A percentile compares a stretch with the other conserved stretches of the same genome.
Conservation (phyloP, 37 sponge, comb jelly and placozoan genomes). For the Ephydatia muelleri region DNA sequence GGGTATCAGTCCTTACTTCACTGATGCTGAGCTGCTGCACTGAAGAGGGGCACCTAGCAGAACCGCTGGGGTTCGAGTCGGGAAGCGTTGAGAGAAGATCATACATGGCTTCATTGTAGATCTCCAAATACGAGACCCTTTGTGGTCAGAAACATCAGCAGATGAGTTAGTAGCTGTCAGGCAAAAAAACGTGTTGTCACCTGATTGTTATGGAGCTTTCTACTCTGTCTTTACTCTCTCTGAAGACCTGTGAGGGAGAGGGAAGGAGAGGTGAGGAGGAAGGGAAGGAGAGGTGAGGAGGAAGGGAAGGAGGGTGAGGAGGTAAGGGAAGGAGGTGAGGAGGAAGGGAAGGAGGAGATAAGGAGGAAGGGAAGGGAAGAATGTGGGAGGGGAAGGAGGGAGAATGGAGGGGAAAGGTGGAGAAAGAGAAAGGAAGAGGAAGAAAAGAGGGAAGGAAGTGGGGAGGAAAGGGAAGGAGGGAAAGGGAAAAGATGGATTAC, state of each 20-base stretch:
- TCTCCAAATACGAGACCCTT: constrained; percentile 89
- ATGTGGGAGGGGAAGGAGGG: too few species aligned
- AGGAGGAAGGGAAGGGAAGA: too few species aligned
- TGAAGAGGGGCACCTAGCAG: not conserved
- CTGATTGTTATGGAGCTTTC: not conserved
- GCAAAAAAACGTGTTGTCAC: not conserved
- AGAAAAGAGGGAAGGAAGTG: too few species aligned
- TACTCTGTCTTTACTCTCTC: not conserved
- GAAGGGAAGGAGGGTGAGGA: not conserved
- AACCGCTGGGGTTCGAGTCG: not conserved
- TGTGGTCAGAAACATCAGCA: too few species aligned
- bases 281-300: not conserved
- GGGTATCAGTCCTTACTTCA: constrained; percentile 35
- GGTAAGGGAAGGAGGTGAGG: too few species aligned
- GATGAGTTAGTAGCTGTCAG: too few species aligned
- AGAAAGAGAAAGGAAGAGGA: too few species aligned
- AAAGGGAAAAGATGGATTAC: too few species aligned
- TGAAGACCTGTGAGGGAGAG: not conserved
- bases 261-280: not conserved
- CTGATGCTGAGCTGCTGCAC: constrained; percentile 46
- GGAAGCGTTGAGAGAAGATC: constrained; percentile 83
- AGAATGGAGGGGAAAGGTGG: too few species aligned
- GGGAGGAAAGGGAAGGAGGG: too few species aligned
- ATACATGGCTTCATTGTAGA: constrained; percentile 91
- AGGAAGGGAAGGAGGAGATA: too few species aligned